Evolutionary conservation across 2,113 vertebrate genomes (phyloP).

Genomic region (Cromileptes altivelis): DNA sequence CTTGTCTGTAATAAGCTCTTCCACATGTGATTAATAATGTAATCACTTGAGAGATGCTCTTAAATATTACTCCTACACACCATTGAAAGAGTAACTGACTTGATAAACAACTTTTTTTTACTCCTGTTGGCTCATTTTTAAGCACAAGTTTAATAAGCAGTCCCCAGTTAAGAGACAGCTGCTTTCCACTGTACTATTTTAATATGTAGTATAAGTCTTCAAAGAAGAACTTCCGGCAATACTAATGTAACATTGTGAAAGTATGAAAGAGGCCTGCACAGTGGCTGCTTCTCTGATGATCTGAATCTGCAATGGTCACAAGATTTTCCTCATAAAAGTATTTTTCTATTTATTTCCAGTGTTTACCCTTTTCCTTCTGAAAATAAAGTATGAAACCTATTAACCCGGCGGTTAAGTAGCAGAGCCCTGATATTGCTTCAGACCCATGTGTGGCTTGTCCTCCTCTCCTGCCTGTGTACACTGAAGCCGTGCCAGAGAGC

Average conservation of each 20-base stretch:
- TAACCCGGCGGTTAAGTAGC: constrained; percentile 53
- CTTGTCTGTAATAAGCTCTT: not conserved
- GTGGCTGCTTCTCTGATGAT: constrained; percentile 28
- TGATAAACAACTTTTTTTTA: no score
- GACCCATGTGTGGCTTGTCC: constrained; percentile 76
- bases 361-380: constrained; percentile 55
- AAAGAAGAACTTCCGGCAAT: not conserved
- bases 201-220: not conserved
- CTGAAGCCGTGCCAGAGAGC: constrained; percentile 70
- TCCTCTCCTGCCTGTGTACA: constrained; percentile 73
- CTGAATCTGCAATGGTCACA: constrained; percentile 5
- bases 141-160: no score
- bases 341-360: constrained; percentile 66
- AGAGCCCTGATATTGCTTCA: constrained; percentile 54
- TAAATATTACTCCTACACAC: not conserved
- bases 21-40: not conserved
- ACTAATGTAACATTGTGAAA: not conserved
- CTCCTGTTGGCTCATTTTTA: no score
- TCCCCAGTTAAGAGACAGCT: no score
- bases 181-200: no score
- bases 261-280: constrained; percentile 3
- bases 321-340: constrained; percentile 22
- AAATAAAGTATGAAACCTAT: constrained; percentile 71
- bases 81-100: no score
- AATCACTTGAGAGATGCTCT: not conserved